These are phyloP conservation scores for Meloidogyne hapla DNA, from an alignment of 1,140 invertebrate genomes.

Conservation along the genomic window DNA sequence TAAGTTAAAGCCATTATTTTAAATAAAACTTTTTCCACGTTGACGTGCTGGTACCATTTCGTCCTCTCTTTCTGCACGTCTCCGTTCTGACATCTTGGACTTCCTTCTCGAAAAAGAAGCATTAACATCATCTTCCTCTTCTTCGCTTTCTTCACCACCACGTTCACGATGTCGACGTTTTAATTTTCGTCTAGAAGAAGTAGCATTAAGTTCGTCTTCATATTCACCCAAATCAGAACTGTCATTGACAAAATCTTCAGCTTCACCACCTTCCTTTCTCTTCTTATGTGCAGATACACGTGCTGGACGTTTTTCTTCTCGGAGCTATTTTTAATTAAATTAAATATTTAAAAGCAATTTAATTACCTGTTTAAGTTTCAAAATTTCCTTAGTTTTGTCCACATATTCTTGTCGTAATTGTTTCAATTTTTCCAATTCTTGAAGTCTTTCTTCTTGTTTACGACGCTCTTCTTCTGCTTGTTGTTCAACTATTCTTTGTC, in stretches of 20 bases:
- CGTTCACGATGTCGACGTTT: constrained; percentile 18
- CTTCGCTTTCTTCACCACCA: neutral
- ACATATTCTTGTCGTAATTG: constrained; percentile 38
- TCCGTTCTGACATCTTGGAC: neutral
- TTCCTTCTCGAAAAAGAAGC: constrained; percentile 28
- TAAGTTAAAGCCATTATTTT: neutral
- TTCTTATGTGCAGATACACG: constrained; percentile 25
- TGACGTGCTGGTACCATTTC: constrained; percentile 31
- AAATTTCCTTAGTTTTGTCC: constrained; percentile 40
- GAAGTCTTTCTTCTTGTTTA: constrained; percentile 30
- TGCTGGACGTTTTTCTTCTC: constrained; percentile 32
- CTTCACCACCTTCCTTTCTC: constrained; percentile 28
- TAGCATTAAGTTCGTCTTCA: constrained; percentile 18
- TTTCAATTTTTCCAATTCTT: constrained; percentile 33
- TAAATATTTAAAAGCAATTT: neutral
- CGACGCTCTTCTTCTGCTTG: constrained; percentile 30
- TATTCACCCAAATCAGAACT: constrained; percentile 42
- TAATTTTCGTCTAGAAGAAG: constrained; percentile 16
- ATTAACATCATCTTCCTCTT: neutral
- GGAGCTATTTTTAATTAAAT: neutral
- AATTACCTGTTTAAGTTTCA: constrained; percentile 22
- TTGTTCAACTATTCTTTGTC: constrained; percentile 20
- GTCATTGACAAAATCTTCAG: constrained; percentile 44
- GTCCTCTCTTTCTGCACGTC: constrained; percentile 18
- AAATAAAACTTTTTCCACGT: constrained; percentile 39